Percentiles rank a stretch among this genome's conserved stretches.
phyloP scores from a whole-genome alignment of 2,797 vertebrate species.

The Gouania willdenowi region DNA sequence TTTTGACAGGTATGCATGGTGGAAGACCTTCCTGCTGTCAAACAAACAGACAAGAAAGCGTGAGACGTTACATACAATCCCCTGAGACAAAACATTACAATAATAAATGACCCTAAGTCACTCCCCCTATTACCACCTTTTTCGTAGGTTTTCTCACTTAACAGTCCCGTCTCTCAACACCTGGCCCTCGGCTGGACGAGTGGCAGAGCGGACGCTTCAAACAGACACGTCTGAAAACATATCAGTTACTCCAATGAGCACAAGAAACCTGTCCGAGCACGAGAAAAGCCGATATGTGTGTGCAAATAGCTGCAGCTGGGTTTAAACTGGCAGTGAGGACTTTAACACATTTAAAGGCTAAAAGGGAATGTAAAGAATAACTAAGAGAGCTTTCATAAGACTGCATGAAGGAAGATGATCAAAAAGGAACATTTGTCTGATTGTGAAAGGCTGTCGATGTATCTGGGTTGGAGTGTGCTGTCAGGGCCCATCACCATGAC shows the following conservation, averaged over 20 bases:
- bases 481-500: slow-evolving; percentile 61
- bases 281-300: slow-evolving; percentile 24
- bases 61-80: slow-evolving; percentile 25
- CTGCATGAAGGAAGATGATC: background rate
- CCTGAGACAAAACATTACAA: slow-evolving; percentile 30
- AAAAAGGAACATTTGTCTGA: slow-evolving; percentile 4
- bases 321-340: slow-evolving; percentile 29
- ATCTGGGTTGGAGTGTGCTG: slow-evolving; percentile 42
- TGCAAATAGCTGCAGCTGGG: slow-evolving; percentile 10
- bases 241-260: slow-evolving; percentile 2
- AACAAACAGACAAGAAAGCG: slow-evolving; percentile 50
- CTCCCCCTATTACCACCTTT: background rate
- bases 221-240: slow-evolving; percentile 17
- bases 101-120: slow-evolving; percentile 35
- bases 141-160: slow-evolving; percentile 10
- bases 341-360: no score
- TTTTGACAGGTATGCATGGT: slow-evolving; percentile 57
- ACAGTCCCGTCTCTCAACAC: slow-evolving; percentile 28
- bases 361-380: background rate
- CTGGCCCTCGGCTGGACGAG: slow-evolving; percentile 29
- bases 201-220: slow-evolving; percentile 5
- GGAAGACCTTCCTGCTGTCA: slow-evolving; percentile 56
- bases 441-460: slow-evolving; percentile 33
- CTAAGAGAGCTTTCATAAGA: background rate
- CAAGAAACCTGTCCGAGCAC: slow-evolving; percentile 41